Evolutionary conservation across 1,140 invertebrate genomes (phyloP).

Genomic region (Pseudomyrmex cubaensis): DNA sequence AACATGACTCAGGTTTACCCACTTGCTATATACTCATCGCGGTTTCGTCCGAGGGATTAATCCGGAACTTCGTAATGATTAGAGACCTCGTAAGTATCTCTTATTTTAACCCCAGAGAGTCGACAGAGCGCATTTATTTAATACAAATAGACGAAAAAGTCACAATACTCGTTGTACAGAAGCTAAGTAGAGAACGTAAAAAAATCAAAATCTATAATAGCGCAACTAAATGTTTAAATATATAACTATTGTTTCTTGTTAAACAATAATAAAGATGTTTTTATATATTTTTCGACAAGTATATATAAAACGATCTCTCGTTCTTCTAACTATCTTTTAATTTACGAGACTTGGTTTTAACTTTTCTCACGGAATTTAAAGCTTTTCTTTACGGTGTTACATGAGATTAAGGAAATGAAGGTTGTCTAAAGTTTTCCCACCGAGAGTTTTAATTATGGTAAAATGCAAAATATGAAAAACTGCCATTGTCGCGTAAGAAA

Average conservation of each 20-base stretch:
- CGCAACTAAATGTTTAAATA: too few relatives aligned
- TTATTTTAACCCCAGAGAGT: not conserved
- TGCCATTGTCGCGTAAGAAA: not conserved
- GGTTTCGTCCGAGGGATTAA: slow-evolving; percentile 7
- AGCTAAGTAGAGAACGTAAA: too few relatives aligned
- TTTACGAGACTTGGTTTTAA: not conserved
- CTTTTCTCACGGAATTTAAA: not conserved
- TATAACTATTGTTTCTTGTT: not conserved
- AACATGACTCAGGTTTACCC: not conserved
- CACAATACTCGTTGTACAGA: not conserved
- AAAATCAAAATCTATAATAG: too few relatives aligned
- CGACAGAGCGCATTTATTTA: not conserved
- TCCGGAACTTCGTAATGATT: slow-evolving; percentile 9
- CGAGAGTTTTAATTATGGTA: not conserved
- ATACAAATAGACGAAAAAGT: not conserved
- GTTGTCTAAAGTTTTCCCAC: not conserved
- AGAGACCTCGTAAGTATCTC: not conserved
- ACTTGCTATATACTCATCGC: not conserved
- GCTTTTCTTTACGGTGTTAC: not conserved
- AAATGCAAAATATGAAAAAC: not conserved
- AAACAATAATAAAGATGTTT: not conserved
- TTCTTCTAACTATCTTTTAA: not conserved
- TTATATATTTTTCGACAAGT: too few relatives aligned
- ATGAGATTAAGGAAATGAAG: not conserved
- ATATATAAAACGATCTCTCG: not conserved